Base-by-base conservation (phyloP, 2,888 invertebrate genomes). In the Tenthredo distinguenda region DNA sequence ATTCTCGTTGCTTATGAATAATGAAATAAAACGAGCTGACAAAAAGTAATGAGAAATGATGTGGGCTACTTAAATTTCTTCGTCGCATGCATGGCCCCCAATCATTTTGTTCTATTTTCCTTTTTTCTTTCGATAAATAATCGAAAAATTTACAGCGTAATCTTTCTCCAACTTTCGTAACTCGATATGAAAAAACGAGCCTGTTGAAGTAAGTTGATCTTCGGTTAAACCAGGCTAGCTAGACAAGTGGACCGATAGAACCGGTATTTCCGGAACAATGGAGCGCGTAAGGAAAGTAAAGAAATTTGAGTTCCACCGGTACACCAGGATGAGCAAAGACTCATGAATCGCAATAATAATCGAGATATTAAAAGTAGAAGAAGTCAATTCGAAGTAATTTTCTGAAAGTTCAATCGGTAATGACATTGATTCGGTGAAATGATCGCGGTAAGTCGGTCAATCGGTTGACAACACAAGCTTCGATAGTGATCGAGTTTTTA, bases 361-460 rank as follows among this genome's bases (percentile, higher is more conserved):
- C 5, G 21, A 0, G 43, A 74, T 43, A 21, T 74, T 43, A 21
- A n/a, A 26, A 74, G 43, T 43, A 74, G 2, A 43, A 43, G 7
- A 43, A 43, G 15, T 47, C 5, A 9, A 74, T 26, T 40, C 40
- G 6, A 40, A 21, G 12, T 21, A 15, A 40, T 74, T 74, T 43
- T 74, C 43, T 47, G 7, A 43, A 74, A 26, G n/a, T 40, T 72
- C 18, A 72, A 72, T 37, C 15, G 71, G 40, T n/a, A 71, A 74
- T 74, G 72, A 74, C 72, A 68, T 34, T 34, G n/a, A 21, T 74
- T 21, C 18, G 50, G 21, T 77, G 10, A 21, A 4, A 74, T 15
- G 62, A 74, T 84, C 55, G 55, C 74, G 84, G 37, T 87, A 89
- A 89, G 86, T 88, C 87, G 89, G 89, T 88, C 88, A 87, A 88